These are phyloP conservation scores for Syrphus vitripennis DNA, from an alignment of 2,888 invertebrate species.

Conservation along the genomic window DNA sequence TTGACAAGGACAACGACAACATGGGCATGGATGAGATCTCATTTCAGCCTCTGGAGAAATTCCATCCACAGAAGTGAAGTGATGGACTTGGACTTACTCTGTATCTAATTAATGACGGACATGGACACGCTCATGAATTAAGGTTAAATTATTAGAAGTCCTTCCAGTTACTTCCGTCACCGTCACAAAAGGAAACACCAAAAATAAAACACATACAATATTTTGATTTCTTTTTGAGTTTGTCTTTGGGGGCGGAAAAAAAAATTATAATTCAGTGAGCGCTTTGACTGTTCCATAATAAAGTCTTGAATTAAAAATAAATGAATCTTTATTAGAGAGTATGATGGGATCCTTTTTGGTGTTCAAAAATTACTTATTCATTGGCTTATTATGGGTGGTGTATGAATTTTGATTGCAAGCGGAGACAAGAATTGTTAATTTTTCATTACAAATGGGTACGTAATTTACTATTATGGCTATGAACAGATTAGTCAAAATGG, in stretches of 20 bases:
- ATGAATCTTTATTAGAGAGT: conserved; percentile 52
- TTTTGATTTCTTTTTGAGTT: background rate
- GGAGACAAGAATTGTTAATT: background rate
- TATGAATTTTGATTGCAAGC: background rate
- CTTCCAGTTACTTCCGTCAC: background rate
- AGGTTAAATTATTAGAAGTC: conserved; percentile 44
- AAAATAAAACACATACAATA: background rate
- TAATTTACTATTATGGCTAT: too few relatives aligned
- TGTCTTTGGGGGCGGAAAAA: conserved; percentile 14
- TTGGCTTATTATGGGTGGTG: background rate
- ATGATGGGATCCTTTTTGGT: conserved; percentile 41
- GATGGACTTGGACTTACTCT: conserved; percentile 29
- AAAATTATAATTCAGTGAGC: conserved; percentile 13
- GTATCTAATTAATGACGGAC: conserved; percentile 63
- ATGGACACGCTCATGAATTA: conserved; percentile 47
- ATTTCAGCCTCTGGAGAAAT: conserved; percentile 61
- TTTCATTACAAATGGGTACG: too few relatives aligned
- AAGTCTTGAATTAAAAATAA: conserved; percentile 24
- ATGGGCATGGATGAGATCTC: conserved; percentile 55
- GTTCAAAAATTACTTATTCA: conserved; percentile 35
- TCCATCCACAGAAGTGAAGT: conserved; percentile 53
- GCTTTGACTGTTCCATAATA: conserved; percentile 4
- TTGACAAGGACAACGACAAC: conserved; percentile 27
- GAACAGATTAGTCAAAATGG: too few relatives aligned
- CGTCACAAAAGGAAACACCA: background rate